A percentile compares a stretch with the other conserved stretches of the same genome.
phyloP scores from a whole-genome alignment of 2,113 vertebrate genomes.

The Aplodontia rufa region DNA sequence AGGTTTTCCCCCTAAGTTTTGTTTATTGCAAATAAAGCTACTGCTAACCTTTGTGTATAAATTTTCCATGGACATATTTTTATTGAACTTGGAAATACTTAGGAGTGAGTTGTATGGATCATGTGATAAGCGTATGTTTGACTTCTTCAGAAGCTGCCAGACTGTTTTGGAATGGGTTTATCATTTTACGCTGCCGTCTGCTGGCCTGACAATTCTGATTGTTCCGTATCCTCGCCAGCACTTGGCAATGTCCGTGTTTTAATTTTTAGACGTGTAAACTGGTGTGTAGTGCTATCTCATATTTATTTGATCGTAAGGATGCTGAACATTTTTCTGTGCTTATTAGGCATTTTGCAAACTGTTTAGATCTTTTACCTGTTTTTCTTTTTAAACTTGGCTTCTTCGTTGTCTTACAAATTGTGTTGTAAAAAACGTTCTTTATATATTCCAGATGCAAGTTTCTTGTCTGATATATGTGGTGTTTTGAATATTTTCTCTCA shows the following conservation, averaged over 20 bases:
- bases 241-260: neutral
- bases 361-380: neutral
- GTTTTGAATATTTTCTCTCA: constrained; percentile 18
- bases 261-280: neutral
- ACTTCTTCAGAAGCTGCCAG: neutral
- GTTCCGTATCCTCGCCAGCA: neutral
- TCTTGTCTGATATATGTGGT: neutral
- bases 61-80: neutral
- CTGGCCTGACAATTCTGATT: neutral
- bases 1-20: neutral
- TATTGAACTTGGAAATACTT: constrained; percentile 37
- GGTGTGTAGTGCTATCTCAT: neutral
- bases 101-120: neutral
- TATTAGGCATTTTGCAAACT: neutral
- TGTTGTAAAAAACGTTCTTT: neutral
- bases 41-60: neutral
- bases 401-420: neutral
- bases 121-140: neutral
- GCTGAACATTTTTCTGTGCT: neutral
- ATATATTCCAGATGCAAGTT: neutral
- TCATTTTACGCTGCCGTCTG: neutral
- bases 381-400: neutral
- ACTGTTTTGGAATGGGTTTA: neutral
- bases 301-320: neutral
- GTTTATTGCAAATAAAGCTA: neutral